Base-by-base conservation (phyloP, 1,140 invertebrate genomes). In the Drosophila lini region DNA sequence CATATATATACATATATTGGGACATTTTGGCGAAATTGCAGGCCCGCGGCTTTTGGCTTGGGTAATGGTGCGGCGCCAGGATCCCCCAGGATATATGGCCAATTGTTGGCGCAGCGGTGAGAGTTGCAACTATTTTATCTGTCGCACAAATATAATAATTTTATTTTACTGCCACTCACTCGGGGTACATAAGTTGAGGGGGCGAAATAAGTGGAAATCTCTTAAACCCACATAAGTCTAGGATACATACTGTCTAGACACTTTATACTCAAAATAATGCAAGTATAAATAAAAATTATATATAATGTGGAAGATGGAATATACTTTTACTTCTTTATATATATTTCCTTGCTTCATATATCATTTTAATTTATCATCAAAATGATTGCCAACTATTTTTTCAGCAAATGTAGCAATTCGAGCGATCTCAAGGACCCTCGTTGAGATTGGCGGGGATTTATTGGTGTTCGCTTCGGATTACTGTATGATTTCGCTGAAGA, bases 71-170 rank as follows among this genome's bases (percentile, higher is more conserved):
- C 63, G 65, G 36, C 42, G 63, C 48, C 47, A 38, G 31, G 62
- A 55, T 52, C 47, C 61, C 38, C 42, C 32, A 34, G 65, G 38
- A 69, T 67, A 67, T 69, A 71, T 59, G 68, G 65, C 68, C 65
- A 58, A 70, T 71, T 70, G 31, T 47, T 70, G 68, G 64, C 65
- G 19, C 65, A 48, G 65, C 65, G 40, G 47, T 55, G 62, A 53
- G 47, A 69, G 62, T 45, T 53, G 62, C 65, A 69, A 69, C 65
- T 69, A 67, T 69, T 69, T 69, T 69, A 69, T 69, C 65, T 69
- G 62, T 67, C 65, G 45, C 65, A 28, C 60, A 22, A 64, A 53
- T 67, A 67, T 67, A 69, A 69, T 55, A 69, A 55, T 69, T 69
- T 69, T 67, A 69, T 69, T 69, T 69, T 69, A 69, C 57, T 55